These are phyloP conservation scores for Nephotettix cincticeps DNA, from an alignment of 1,140 invertebrate genomes.

Conservation along the genomic window DNA sequence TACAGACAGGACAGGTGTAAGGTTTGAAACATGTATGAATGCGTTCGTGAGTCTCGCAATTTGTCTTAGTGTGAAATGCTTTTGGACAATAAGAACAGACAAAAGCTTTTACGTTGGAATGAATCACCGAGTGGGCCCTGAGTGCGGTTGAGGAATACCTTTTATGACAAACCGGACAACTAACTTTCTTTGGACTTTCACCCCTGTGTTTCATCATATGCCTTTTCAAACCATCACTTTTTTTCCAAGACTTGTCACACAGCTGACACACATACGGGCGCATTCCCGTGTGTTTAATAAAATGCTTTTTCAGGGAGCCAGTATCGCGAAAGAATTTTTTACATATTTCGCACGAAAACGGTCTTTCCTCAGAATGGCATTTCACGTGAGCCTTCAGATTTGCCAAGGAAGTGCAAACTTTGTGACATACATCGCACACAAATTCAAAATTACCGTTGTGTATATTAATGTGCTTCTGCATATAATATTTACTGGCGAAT, in stretches of 20 bases:
- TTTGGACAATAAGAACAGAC: constrained; percentile 79
- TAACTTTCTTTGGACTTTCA: background rate
- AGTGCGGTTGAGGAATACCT: background rate
- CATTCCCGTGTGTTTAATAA: constrained; percentile 54
- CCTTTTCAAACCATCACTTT: constrained; percentile 12
- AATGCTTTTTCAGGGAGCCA: constrained; percentile 30
- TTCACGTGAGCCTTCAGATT: background rate
- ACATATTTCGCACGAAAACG: constrained; percentile 47
- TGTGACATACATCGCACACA: constrained; percentile 55
- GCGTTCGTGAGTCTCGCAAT: constrained; percentile 71
- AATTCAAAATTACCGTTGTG: constrained; percentile 56
- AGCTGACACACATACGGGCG: constrained; percentile 55
- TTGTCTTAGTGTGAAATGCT: constrained; percentile 77
- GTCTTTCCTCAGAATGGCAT: constrained; percentile 54
- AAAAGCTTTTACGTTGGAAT: constrained; percentile 80
- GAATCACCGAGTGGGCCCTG: constrained; percentile 71
- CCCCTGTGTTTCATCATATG: constrained; percentile 23
- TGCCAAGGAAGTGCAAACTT: constrained; percentile 32
- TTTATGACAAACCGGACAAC: constrained; percentile 7
- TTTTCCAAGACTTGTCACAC: constrained; percentile 50
- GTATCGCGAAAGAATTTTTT: constrained; percentile 48
- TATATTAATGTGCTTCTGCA: constrained; percentile 53
- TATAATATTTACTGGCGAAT: constrained; percentile 54
- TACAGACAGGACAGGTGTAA: constrained; percentile 63
- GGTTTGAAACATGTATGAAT: constrained; percentile 73